Base-by-base conservation (phyloP, 1,140 invertebrate species). In the Samia ricini region DNA sequence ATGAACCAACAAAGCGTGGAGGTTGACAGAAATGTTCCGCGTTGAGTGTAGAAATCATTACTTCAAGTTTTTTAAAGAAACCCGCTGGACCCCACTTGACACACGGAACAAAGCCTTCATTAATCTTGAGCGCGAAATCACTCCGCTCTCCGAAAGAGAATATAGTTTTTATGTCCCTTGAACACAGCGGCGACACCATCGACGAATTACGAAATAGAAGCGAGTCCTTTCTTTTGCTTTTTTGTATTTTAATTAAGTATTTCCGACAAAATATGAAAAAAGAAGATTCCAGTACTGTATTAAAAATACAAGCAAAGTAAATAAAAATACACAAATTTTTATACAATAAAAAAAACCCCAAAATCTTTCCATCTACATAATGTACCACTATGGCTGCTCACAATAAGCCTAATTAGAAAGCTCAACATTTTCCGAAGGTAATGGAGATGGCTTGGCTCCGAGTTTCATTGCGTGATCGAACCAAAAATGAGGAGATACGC, bases 81-180 rank as follows among this genome's bases (percentile, higher is more conserved):
- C 21, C 50, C 21, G 22, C 15, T 23, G 52, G 52, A 55, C 52
- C 20, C 4, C 52, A 24, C 50, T 21, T 15, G 33, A 42, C 33
- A 42, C 33, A 42, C 29, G 42, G 24, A 56, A 56, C 21, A 51
- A 64, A 61, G 36, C 23, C 56, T 61, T 64, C 74, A 76, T 81
- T 72, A 76, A 81, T 81, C 79, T 71, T 70, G 22, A 33, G 54
- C 61, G 63, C 42, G 19, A 63, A 66, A 60, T 69, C 63, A 67
- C 59, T 68, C 49, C 63, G 22, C 61, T 59, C 66, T 64, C 22
- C 4, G n/a, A 10, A 15, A 42, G 12, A 15, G 21, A 55, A 24
- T 21, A 24, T 23, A 55, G 20, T 55, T 55, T 55, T 55, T 55
- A 55, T 19, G 22, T 24, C 22, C 15, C 52, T 55, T 24, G 52